Base-by-base conservation (phyloP, 1,140 invertebrate genomes). In the Dinothrombium tinctorium region DNA sequence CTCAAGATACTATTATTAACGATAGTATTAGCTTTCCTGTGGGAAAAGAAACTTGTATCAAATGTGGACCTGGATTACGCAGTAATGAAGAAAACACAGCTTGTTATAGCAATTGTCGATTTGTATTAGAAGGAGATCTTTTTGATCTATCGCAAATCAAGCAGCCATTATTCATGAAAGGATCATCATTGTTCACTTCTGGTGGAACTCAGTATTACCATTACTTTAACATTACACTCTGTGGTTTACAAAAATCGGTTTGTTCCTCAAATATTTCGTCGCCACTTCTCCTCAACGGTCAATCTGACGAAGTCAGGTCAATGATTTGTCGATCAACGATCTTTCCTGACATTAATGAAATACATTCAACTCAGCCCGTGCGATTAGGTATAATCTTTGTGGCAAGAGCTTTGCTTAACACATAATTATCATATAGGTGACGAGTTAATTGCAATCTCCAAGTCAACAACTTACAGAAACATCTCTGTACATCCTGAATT, bases 161-260 rank as follows among this genome's bases (percentile, higher is more conserved):
- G 35, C 19, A n/a, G n/a, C 32, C 36, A 5, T 8, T 47, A 17
- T 11, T 31, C 12, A 28, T 37, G 4, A 33, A 39, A 17, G 38
- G 26, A 29, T 25, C 2, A 37, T 25, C 28, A 19, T 45, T 66
- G 19, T 71, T 70, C 49, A 67, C 68, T 6, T 59, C 62, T 3
- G 65, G 61, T 47, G 69, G 69, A 11, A 67, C 61, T 14, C 57
- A 65, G 44, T 71, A 68, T 49, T 67, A 55, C 48, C 68, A 71
- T 50, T 51, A 63, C 17, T 71, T 69, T 49, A 69, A 70, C 48
- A 56, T 70, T n/a, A 62, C 59, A 40, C 52, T 71, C 7, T 71
- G 68, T 56, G 61, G 59, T 11, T 47, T 52, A 24, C 46, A 49
- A 11, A 47, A 53, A 36, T 61, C 57, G 14, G 49, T 51, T 8